Evolutionary conservation across 2,888 invertebrate species (phyloP), one percentile per base, ranked within the genome.

Genomic region (Dioctria linearis): DNA sequence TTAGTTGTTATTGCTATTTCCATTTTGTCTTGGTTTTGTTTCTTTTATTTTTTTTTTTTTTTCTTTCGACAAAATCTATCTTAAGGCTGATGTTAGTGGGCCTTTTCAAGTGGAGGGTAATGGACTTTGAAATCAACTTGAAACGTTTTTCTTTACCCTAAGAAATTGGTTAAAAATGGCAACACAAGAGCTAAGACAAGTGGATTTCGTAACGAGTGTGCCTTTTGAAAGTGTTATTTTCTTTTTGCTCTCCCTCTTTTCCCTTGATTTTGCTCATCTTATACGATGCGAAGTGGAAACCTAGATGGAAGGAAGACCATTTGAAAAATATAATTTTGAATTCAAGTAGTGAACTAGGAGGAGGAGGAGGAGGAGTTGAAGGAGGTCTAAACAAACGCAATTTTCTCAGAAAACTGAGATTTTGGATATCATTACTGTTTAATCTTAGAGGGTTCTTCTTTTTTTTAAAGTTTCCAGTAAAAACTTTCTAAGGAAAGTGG

Each of bases 61-160:
- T 9, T n/a, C 46, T 2, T 66, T 11, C 2, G 5, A 13, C 40
- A 49, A 61, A 46, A 63, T 76, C 46, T 63, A 76, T 61, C 63
- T 51, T 11, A 69, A 67, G 46, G 49, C 69, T 80, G 71, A 65
- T 63, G 80, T 42, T 80, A 76, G 69, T 79, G 71, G 71, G 71
- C 71, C 79, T 59, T 73, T 80, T 80, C 80, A 80, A 80, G 71
- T 80, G 80, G 80, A 63, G 80, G 59, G 69, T 80, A 80, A 80
- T 80, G 80, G 80, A 80, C 80, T 80, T 61, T 71, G 71, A 80
- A 80, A 80, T 80, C 80, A 71, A 80, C 71, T 80, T 73, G 80
- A 79, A 80, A 73, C 71, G 63, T 46, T 71, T 71, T 76, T 63
- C 63, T 63, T 76, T 63, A 63, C 63, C 76, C 76, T 63, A 46